phyloP scores from a whole-genome alignment of 2,888 invertebrate genomes.

The Eilema griseolum region DNA sequence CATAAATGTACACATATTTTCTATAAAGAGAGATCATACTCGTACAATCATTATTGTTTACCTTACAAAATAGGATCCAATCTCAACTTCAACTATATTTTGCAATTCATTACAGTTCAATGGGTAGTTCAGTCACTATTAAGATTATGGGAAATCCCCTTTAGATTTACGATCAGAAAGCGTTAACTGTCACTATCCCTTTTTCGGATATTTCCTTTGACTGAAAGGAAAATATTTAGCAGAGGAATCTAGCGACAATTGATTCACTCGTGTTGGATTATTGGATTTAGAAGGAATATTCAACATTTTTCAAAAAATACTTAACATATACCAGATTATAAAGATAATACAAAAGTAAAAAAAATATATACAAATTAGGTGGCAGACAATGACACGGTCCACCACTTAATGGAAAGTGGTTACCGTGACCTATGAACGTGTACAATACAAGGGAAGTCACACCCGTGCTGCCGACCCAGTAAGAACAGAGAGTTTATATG shows the following conservation, averaged over 20 bases:
- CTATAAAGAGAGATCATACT: constrained; percentile 19
- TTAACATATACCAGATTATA: too few species aligned
- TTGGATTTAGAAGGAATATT: constrained; percentile 14
- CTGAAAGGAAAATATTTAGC: constrained; percentile 17
- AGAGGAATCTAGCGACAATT: constrained; percentile 11
- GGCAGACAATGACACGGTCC: too few species aligned
- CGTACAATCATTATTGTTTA: constrained; percentile 8
- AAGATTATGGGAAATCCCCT: constrained; percentile 23
- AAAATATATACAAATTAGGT: too few species aligned
- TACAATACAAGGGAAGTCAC: too few species aligned
- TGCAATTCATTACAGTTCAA: constrained; percentile 22
- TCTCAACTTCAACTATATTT: constrained; percentile 14
- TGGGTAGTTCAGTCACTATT: constrained; percentile 24
- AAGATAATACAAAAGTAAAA: too few species aligned
- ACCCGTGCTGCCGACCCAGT: too few species aligned
- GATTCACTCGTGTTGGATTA: constrained; percentile 11
- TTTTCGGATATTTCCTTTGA: constrained; percentile 22
- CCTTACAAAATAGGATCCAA: constrained; percentile 17
- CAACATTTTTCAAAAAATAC: neutral
- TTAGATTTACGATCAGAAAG: constrained; percentile 24
- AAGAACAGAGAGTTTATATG: too few species aligned
- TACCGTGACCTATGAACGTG: too few species aligned
- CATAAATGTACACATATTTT: neutral
- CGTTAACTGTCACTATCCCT: constrained; percentile 20
- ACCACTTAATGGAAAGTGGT: too few species aligned